Conservation (phyloP, 2,797 vertebrate genomes). For the Rallus crepitans region DNA sequence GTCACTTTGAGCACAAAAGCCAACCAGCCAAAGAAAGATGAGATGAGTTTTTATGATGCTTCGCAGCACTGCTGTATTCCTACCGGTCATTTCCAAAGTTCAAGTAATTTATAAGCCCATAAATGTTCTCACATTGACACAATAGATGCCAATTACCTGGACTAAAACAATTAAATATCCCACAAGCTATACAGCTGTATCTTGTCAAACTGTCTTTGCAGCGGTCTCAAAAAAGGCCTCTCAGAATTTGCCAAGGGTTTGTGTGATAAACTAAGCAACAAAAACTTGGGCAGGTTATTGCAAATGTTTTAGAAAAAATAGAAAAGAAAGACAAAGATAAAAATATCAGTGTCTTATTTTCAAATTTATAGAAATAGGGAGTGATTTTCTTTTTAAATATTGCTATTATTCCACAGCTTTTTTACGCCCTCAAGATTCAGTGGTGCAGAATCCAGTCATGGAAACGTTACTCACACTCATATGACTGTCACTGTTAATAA, state of each 20-base stretch:
- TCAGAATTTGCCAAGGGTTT: not conserved
- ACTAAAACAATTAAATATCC: not conserved
- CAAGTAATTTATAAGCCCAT: not conserved
- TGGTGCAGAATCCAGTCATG: not conserved
- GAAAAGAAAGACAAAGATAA: not conserved
- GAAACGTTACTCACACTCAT: not conserved
- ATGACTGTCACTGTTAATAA: not conserved
- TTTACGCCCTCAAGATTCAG: not conserved
- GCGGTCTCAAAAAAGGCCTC: not conserved
- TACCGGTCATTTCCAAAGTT: not conserved
- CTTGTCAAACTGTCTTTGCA: not conserved
- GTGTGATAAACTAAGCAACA: not conserved
- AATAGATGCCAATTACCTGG: not conserved
- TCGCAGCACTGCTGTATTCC: not conserved
- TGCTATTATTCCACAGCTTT: not conserved
- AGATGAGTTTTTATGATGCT: not conserved
- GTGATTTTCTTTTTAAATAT: not conserved
- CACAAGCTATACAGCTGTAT: not conserved
- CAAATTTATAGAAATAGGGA: not conserved
- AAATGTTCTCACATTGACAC: not conserved
- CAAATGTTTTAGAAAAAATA: not conserved
- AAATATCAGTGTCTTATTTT: not conserved
- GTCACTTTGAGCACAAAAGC: not conserved
- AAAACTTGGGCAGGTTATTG: not conserved
- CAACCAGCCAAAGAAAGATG: too few relatives aligned